A percentile compares a stretch with the other conserved stretches of the same genome.
Evolutionary conservation across 2,888 invertebrate species (phyloP).

Genomic region (Eubasilissa splendida): DNA sequence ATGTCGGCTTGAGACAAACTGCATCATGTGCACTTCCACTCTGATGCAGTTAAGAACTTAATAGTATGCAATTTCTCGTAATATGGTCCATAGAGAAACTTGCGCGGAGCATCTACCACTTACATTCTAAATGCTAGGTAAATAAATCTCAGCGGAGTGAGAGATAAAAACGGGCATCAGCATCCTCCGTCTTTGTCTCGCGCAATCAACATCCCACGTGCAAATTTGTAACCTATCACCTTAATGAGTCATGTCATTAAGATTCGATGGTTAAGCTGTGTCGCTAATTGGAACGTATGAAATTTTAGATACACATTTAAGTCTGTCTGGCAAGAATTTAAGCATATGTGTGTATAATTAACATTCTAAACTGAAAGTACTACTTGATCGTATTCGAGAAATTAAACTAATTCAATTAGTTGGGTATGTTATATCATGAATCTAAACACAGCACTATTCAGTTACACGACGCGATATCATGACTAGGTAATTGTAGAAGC

Average conservation of each 20-base stretch:
- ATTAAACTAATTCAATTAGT: no score
- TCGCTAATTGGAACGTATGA: not conserved
- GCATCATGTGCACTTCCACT: constrained; percentile 29
- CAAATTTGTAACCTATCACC: constrained; percentile 16
- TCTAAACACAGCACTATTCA: no score
- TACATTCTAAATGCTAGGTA: constrained; percentile 1
- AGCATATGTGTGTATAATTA: no score
- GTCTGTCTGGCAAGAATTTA: no score
- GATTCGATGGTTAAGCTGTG: constrained; percentile 5
- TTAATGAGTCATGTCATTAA: constrained; percentile 23
- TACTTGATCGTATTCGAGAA: no score
- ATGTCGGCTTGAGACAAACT: not conserved
- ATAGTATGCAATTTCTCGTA: constrained; percentile 46
- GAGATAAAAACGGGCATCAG: not conserved
- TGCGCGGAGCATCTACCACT: not conserved
- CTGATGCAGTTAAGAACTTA: constrained; percentile 37
- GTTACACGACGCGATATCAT: no score
- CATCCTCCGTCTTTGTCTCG: not conserved
- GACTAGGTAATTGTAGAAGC: no score
- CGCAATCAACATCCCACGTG: constrained; percentile 10
- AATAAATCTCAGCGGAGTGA: constrained; percentile 2
- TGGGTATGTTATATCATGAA: no score
- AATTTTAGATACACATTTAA: no score
- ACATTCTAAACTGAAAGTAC: no score
- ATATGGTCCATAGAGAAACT: constrained; percentile 31